phyloP scores from a whole-genome alignment of 2,888 invertebrate species.

The Agriopis leucophaearia region DNA sequence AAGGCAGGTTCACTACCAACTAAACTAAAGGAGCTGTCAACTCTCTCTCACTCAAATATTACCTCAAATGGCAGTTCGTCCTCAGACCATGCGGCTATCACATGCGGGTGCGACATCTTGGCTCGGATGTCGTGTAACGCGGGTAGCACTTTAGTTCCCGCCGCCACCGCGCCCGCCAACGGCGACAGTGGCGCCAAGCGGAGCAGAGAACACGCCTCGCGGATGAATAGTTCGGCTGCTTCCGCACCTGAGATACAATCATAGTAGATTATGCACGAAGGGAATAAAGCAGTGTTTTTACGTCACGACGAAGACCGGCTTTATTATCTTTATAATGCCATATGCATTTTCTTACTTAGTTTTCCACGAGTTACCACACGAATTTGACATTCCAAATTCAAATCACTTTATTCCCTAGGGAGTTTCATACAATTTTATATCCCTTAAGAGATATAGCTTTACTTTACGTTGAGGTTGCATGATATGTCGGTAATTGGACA shows the following conservation, averaged over 20 bases:
- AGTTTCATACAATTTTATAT: too few species aligned
- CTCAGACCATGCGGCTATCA: conserved; percentile 97
- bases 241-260: conserved; percentile 83
- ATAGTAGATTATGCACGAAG: too few species aligned
- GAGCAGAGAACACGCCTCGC: conserved; percentile 96
- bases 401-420: too few species aligned
- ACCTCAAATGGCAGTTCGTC: conserved; percentile 96
- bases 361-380: too few species aligned
- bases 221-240: conserved; percentile 95
- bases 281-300: too few species aligned
- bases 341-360: too few species aligned
- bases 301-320: too few species aligned
- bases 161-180: conserved; percentile 95
- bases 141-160: conserved; percentile 97
- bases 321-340: too few species aligned
- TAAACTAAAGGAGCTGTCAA: neutral
- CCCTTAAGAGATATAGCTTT: too few species aligned
- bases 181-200: conserved; percentile 92
- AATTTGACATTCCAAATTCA: too few species aligned
- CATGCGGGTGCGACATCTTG: conserved; percentile 87
- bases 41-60: neutral
- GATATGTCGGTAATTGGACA: too few species aligned
- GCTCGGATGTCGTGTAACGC: conserved; percentile 94
- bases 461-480: too few species aligned
- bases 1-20: neutral